Evolutionary conservation across 2,797 vertebrate genomes (phyloP).

Genomic region (Triplophysa yarkandensis): DNA sequence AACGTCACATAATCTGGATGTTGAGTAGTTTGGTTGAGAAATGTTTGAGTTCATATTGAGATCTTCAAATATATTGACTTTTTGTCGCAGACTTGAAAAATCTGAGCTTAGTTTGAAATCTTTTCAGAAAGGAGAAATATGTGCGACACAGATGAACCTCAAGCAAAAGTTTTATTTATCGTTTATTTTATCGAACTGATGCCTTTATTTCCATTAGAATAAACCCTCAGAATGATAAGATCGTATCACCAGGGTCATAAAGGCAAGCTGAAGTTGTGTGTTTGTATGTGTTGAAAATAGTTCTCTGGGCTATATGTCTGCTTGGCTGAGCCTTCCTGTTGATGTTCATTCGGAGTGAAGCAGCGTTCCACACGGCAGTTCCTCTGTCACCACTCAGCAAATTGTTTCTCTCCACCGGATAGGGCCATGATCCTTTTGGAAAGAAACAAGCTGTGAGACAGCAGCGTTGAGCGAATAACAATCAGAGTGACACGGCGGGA

Average conservation of each 20-base stretch:
- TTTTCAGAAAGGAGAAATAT: too few species aligned
- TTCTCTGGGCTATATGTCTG: neutral
- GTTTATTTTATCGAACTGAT: too few species aligned
- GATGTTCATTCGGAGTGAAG: slow-evolving; percentile 36
- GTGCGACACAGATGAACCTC: too few species aligned
- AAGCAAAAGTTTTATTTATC: too few species aligned
- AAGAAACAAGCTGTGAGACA: slow-evolving; percentile 6
- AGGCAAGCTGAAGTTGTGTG: neutral
- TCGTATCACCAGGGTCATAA: neutral
- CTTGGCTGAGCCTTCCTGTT: slow-evolving; percentile 12
- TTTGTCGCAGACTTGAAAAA: too few species aligned
- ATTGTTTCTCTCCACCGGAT: slow-evolving; percentile 26
- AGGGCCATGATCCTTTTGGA: neutral
- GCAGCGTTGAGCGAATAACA: slow-evolving; percentile 5
- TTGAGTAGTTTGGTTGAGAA: too few species aligned
- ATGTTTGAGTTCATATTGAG: too few species aligned
- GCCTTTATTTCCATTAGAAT: neutral
- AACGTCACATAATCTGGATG: too few species aligned
- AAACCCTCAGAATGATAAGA: neutral
- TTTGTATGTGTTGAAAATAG: neutral
- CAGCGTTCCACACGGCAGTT: slow-evolving; percentile 3
- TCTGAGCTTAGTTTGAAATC: too few species aligned
- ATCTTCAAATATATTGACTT: too few species aligned
- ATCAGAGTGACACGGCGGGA: slow-evolving; percentile 10
- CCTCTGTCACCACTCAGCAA: slow-evolving; percentile 32